Percentiles rank a stretch among this genome's conserved stretches.
Evolutionary conservation across 2,888 invertebrate species (phyloP).

Genomic region (Himalopsyche tibetana): DNA sequence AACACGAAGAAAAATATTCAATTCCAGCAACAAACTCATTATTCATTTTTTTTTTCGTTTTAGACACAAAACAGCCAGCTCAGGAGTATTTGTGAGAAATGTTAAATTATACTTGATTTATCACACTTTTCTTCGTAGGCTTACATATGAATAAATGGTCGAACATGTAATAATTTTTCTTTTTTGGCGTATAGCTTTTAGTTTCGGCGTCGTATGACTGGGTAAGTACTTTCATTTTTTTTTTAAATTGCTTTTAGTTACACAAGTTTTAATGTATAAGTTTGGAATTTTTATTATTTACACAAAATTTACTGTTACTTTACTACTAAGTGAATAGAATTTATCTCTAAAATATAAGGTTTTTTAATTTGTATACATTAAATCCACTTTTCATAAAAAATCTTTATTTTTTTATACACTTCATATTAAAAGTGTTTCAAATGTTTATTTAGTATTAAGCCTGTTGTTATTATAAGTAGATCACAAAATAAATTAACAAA

Average conservation of each 20-base stretch:
- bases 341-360: too few species aligned
- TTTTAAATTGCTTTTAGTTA: slow-evolving; percentile 15
- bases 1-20: slow-evolving; percentile 15
- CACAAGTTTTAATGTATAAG: not conserved
- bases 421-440: too few species aligned
- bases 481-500: too few species aligned
- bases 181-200: slow-evolving; percentile 19
- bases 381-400: too few species aligned
- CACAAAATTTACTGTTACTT: too few species aligned
- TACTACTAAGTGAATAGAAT: too few species aligned
- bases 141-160: slow-evolving; percentile 25
- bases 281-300: too few species aligned
- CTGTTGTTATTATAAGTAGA: too few species aligned
- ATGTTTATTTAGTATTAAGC: too few species aligned
- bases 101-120: slow-evolving; percentile 34
- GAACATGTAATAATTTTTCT: slow-evolving; percentile 16
- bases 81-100: not conserved
- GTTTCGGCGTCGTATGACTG: not conserved
- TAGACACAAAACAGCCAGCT: not conserved
- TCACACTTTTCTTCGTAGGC: not conserved
- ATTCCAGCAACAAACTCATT: slow-evolving; percentile 26
- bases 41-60: not conserved
- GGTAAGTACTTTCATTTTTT: not conserved
- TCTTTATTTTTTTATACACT: too few species aligned
- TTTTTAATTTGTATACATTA: too few species aligned